Evolutionary conservation across 2,888 invertebrate species (phyloP).

Genomic region (Petrolisthes manimaculis): DNA sequence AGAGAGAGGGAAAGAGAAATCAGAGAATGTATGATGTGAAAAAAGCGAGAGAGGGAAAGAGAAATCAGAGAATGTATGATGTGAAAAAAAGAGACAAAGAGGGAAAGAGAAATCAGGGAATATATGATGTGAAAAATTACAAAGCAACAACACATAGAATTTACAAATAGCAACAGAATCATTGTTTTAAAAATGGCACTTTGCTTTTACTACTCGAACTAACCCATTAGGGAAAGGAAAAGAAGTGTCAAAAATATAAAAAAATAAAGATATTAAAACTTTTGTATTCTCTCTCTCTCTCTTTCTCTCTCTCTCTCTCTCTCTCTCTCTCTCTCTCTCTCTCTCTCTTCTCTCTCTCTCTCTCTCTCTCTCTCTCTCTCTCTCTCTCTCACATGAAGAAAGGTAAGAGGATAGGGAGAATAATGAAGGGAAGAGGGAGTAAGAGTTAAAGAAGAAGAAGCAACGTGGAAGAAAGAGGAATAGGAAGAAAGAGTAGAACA

Average conservation of each 20-base stretch:
- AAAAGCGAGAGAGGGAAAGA: too few species aligned
- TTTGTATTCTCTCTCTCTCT: background rate
- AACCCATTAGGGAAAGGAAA: background rate
- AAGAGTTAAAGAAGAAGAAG: background rate
- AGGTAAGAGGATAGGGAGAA: background rate
- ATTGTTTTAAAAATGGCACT: too few species aligned
- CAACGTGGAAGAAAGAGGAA: background rate
- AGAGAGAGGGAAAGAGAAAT: too few species aligned
- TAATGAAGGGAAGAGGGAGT: background rate
- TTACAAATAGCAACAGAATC: too few species aligned
- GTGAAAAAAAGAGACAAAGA: too few species aligned
- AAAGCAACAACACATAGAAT: too few species aligned
- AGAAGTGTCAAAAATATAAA: background rate
- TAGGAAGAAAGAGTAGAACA: background rate
- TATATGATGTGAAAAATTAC: too few species aligned
- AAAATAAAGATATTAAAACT: background rate
- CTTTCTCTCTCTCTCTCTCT: background rate
- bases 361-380: constrained; percentile 13
- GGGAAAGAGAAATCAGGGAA: too few species aligned
- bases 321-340: background rate
- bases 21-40: too few species aligned
- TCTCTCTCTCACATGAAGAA: background rate
- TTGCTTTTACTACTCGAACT: background rate
- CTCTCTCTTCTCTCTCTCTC: background rate
- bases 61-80: too few species aligned